Percentiles rank a stretch among this genome's conserved stretches.
These are phyloP conservation scores for Epistrophe grossulariae DNA, from an alignment of 2,888 invertebrate genomes.

Conservation along the genomic window DNA sequence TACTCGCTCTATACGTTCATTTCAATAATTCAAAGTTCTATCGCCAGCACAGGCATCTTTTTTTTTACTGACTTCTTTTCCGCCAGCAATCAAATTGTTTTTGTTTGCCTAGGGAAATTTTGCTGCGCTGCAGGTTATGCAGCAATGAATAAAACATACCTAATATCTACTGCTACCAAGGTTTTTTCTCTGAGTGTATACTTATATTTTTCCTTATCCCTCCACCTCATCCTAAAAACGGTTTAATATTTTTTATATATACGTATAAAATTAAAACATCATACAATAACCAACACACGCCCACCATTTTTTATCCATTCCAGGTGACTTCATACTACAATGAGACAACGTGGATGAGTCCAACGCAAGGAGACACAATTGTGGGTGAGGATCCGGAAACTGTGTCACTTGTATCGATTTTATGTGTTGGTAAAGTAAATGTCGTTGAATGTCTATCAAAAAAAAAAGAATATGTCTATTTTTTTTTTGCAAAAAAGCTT, in stretches of 20 bases:
- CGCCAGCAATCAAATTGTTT: too few species aligned
- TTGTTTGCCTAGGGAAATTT: too few species aligned
- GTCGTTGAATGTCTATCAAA: constrained; percentile 82
- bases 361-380: constrained; percentile 83
- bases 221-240: background rate
- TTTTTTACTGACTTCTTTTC: too few species aligned
- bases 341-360: constrained; percentile 83
- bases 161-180: too few species aligned
- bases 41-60: too few species aligned
- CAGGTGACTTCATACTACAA: constrained; percentile 83
- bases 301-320: constrained; percentile 65
- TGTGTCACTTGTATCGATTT: constrained; percentile 91
- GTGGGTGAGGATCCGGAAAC: constrained; percentile 89
- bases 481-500: constrained; percentile 36
- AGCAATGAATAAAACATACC: too few species aligned
- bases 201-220: background rate
- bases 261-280: constrained; percentile 51
- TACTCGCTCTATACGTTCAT: too few species aligned
- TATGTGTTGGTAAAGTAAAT: constrained; percentile 90
- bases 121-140: too few species aligned
- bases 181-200: constrained; percentile 10
- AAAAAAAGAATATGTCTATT: constrained; percentile 1
- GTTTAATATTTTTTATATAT: background rate
- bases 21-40: too few species aligned
- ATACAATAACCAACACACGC: constrained; percentile 43